These are phyloP conservation scores for Trichomycterus rosablanca DNA, from an alignment of 2,113 vertebrate species.

Conservation along the genomic window DNA sequence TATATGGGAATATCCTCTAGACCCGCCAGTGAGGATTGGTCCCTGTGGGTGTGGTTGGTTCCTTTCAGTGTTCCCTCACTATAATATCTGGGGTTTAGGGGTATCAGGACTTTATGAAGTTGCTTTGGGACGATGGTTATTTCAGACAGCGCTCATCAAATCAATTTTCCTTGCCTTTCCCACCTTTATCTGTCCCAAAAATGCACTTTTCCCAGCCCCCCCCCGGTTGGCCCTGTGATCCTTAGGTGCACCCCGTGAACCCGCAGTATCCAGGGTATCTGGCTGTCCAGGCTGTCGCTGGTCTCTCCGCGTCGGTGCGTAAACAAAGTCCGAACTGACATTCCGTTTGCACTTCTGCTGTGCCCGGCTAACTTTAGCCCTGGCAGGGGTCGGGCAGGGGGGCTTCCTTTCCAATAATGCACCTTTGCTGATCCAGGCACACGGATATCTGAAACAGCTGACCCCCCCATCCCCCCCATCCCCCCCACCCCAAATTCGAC, in stretches of 20 bases:
- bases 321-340: conserved; percentile 65
- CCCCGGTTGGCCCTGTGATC: background rate
- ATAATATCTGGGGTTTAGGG: too few relatives aligned
- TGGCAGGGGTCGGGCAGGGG: conserved; percentile 24
- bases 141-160: too few relatives aligned
- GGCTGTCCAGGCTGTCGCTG: conserved; percentile 30
- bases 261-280: background rate
- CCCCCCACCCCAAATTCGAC: conserved; percentile 57
- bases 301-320: conserved; percentile 47
- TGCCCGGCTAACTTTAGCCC: conserved; percentile 77
- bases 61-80: too few relatives aligned
- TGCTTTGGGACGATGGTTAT: too few relatives aligned
- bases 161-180: too few relatives aligned
- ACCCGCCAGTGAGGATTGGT: too few relatives aligned
- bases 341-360: conserved; percentile 74
- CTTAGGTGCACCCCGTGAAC: conserved; percentile 35
- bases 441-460: conserved; percentile 59
- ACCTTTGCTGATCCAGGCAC: conserved; percentile 60
- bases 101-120: too few relatives aligned
- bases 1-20: too few relatives aligned
- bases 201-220: background rate
- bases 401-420: conserved; percentile 69
- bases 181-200: too few relatives aligned
- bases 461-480: conserved; percentile 40
- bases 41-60: too few relatives aligned